Conservation (phyloP, 2,113 vertebrate genomes). For the Sturnus vulgaris region DNA sequence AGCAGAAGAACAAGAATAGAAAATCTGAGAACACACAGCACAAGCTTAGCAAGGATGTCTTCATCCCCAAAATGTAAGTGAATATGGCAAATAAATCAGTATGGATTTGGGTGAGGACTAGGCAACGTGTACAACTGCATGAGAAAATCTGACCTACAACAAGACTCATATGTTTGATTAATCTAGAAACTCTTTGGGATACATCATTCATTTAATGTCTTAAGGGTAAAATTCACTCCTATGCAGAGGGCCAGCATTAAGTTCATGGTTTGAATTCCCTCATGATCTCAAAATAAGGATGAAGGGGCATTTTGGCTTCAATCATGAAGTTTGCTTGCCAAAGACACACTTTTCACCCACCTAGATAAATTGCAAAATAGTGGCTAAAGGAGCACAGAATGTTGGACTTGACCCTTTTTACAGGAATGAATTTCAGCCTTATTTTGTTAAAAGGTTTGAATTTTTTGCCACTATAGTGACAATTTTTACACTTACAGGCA, state of each 20-base stretch:
- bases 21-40: constrained; percentile 92
- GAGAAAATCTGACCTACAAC: constrained; percentile 53
- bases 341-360: not conserved
- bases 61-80: constrained; percentile 84
- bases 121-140: constrained; percentile 64
- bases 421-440: constrained; percentile 51
- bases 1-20: constrained; percentile 85
- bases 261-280: not conserved
- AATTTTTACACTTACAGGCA: not conserved
- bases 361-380: not conserved
- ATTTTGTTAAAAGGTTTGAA: not conserved
- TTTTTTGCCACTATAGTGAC: not conserved
- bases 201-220: not conserved
- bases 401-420: not conserved
- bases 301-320: not conserved
- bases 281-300: not conserved
- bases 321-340: not conserved
- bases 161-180: not conserved
- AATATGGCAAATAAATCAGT: constrained; percentile 70
- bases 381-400: not conserved
- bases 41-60: constrained; percentile 86
- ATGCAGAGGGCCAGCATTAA: not conserved
- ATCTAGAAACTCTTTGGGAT: not conserved
- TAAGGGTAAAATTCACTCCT: constrained; percentile 45
- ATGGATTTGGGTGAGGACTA: constrained; percentile 69